A percentile compares a stretch with the other conserved stretches of the same genome.
Evolutionary conservation across 2,113 vertebrate genomes (phyloP).

Genomic region (Copsychus sechellarum): DNA sequence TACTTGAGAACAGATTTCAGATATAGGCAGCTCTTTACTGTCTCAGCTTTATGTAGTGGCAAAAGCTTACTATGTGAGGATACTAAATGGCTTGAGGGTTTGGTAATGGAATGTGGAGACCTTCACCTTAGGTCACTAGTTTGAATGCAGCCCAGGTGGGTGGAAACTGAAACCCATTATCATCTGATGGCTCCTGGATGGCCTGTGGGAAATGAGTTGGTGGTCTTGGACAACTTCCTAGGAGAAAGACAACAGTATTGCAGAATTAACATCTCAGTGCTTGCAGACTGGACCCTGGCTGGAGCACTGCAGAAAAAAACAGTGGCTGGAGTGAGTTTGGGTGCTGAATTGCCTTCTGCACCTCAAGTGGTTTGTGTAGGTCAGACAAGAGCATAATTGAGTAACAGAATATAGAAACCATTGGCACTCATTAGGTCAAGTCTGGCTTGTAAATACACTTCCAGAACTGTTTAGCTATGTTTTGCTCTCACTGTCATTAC

Average conservation of each 20-base stretch:
- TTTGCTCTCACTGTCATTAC: not conserved
- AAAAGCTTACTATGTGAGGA: not conserved
- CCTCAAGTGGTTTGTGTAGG: not conserved
- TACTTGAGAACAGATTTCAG: conserved; percentile 25
- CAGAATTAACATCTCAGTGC: not conserved
- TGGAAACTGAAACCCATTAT: conserved; percentile 65
- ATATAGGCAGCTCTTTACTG: not conserved
- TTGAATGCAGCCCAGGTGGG: conserved; percentile 59
- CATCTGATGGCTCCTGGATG: conserved; percentile 23
- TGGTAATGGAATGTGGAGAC: conserved; percentile 62
- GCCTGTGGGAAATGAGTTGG: conserved; percentile 63
- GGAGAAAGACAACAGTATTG: not conserved
- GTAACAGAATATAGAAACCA: not conserved
- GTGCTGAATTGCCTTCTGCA: not conserved
- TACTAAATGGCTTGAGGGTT: conserved; percentile 21
- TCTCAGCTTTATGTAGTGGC: not conserved
- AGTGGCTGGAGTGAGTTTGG: not conserved
- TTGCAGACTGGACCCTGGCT: not conserved
- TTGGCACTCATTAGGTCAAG: not conserved
- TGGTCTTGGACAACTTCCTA: not conserved
- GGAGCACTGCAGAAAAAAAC: not conserved
- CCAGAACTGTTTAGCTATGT: not conserved
- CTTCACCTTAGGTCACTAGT: conserved; percentile 66
- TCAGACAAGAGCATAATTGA: not conserved
- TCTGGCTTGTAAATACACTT: not conserved